phyloP scores from a whole-genome alignment of 2,113 vertebrate species.

The Cynopterus brachyotis region DNA sequence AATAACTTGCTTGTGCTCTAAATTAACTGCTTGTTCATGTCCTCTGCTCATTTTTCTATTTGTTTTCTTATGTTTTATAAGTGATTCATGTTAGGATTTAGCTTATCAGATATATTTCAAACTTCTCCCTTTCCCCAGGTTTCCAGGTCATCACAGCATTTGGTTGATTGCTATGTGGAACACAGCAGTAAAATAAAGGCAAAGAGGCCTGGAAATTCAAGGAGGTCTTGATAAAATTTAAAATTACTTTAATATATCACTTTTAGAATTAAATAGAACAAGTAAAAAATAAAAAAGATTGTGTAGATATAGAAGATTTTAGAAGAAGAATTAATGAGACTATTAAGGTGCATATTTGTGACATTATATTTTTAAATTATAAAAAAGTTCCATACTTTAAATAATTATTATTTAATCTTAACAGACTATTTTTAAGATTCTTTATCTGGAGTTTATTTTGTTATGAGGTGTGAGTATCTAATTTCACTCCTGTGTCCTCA shows the following conservation, averaged over 20 bases:
- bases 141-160: not conserved
- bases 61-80: not conserved
- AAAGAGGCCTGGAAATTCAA: not conserved
- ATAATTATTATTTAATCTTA: not conserved
- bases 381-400: not conserved
- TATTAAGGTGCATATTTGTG: not conserved
- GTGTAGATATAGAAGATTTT: not conserved
- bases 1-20: not conserved
- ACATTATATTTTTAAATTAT: not conserved
- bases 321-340: constrained; percentile 16
- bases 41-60: constrained; percentile 11
- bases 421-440: not conserved
- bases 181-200: not conserved
- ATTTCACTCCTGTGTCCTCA: not conserved
- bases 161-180: not conserved
- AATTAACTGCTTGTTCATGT: not conserved
- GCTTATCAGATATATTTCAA: not conserved
- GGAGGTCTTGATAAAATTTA: not conserved
- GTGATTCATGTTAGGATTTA: not conserved
- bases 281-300: not conserved
- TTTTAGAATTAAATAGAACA: not conserved
- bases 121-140: not conserved
- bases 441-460: not conserved
- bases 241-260: not conserved
- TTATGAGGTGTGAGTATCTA: not conserved